Evolutionary conservation across 2,888 invertebrate species (phyloP).

Genomic region (Furcula furcula): DNA sequence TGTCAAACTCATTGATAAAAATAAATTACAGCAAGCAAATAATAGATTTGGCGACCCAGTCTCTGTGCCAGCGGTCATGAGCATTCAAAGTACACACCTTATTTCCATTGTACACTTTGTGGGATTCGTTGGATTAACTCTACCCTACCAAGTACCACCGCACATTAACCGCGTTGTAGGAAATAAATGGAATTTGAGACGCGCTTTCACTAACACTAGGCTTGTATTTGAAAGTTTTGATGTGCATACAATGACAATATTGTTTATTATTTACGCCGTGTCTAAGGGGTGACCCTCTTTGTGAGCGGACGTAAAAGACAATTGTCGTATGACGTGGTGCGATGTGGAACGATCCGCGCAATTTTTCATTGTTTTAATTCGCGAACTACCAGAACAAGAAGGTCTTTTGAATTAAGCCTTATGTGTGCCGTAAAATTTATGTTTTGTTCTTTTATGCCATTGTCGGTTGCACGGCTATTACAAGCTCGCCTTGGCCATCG

Average conservation of each 20-base stretch:
- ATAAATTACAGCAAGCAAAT: conserved; percentile 51
- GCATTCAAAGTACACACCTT: conserved; percentile 3
- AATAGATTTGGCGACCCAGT: conserved; percentile 57
- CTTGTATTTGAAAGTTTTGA: conserved; percentile 24
- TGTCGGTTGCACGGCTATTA: conserved; percentile 22
- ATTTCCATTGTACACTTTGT: too few relatives aligned
- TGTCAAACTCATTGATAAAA: conserved; percentile 71
- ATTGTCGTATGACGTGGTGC: conserved; percentile 38
- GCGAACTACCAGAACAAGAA: conserved; percentile 33
- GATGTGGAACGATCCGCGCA: conserved; percentile 44
- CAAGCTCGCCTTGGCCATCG: conserved; percentile 9
- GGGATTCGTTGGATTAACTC: not conserved
- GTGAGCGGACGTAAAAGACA: conserved; percentile 31
- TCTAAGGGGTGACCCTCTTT: conserved; percentile 35
- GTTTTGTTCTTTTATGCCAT: conserved; percentile 32
- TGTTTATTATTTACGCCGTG: conserved; percentile 40
- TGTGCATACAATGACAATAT: conserved; percentile 40
- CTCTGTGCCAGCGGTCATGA: conserved; percentile 43
- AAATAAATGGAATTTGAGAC: not conserved
- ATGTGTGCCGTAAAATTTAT: conserved; percentile 20
- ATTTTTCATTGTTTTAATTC: conserved; percentile 46
- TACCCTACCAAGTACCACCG: not conserved
- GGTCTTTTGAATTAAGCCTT: conserved; percentile 23
- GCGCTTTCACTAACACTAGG: conserved; percentile 24
- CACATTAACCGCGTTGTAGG: not conserved